These are phyloP conservation scores for Lytechinus variegatus DNA, from an alignment of 35 echinoderm and acorn worm genomes.

Conservation along the genomic window DNA sequence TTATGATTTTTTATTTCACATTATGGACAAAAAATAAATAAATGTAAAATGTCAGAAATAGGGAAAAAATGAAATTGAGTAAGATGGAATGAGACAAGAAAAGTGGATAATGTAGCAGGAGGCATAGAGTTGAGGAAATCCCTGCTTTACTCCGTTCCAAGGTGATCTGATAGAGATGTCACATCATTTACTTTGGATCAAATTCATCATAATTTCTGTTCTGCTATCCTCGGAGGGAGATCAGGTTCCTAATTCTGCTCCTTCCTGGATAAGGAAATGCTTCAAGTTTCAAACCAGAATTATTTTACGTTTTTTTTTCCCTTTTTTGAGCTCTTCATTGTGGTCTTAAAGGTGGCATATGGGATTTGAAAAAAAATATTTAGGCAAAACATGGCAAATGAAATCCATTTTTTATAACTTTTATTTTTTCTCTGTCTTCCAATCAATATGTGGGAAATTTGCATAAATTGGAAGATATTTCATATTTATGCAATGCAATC, in stretches of 20 bases:
- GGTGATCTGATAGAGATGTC: slow-evolving; percentile 43
- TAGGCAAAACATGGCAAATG: not conserved
- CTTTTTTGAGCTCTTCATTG: not conserved
- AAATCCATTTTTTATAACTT: not conserved
- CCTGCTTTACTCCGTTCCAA: slow-evolving; percentile 40
- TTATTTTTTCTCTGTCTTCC: not conserved
- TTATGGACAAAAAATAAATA: not conserved
- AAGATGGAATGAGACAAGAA: not conserved
- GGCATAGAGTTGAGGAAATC: slow-evolving; percentile 23
- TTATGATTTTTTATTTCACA: not conserved
- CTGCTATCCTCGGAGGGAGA: slow-evolving; percentile 7
- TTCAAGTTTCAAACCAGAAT: slow-evolving; percentile 32
- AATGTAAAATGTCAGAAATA: not conserved
- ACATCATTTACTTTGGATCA: slow-evolving; percentile 25
- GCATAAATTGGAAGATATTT: not conserved
- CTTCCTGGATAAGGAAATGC: slow-evolving; percentile 42
- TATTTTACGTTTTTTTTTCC: not conserved
- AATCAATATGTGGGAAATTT: not conserved
- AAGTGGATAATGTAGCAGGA: not conserved
- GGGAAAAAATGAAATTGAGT: not conserved
- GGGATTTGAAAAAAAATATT: not conserved
- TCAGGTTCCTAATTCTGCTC: slow-evolving; percentile 27
- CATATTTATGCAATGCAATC: not conserved
- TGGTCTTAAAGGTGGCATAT: not conserved
- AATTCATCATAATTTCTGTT: not conserved